Conservation (phyloP, 2,113 vertebrate genomes). For the Guaruba guarouba region DNA sequence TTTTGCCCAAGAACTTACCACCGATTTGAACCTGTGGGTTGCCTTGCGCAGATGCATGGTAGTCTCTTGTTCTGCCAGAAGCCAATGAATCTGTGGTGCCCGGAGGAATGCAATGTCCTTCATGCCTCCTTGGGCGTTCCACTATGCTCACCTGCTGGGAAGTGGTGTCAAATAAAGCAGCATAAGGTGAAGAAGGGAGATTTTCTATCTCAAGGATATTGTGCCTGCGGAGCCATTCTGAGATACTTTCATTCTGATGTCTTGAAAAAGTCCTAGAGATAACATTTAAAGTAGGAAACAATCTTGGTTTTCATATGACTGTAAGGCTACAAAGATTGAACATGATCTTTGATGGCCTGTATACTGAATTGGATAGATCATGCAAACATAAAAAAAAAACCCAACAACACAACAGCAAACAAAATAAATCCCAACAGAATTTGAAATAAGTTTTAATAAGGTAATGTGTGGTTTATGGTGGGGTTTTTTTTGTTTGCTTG, state of each 20-base stretch:
- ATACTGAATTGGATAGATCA: neutral
- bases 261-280: neutral
- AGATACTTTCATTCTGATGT: neutral
- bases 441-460: neutral
- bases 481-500: neutral
- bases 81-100: neutral
- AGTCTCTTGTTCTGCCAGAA: neutral
- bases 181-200: neutral
- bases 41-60: neutral
- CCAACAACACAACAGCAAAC: no score
- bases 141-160: neutral
- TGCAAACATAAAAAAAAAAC: neutral
- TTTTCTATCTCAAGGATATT: neutral
- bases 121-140: neutral
- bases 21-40: neutral
- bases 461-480: neutral
- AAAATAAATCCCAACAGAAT: neutral
- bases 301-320: neutral
- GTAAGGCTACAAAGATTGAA: neutral
- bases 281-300: neutral
- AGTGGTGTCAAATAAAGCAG: neutral
- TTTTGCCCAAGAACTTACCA: neutral
- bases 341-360: neutral
- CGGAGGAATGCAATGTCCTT: neutral
- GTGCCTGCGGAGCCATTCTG: neutral